phyloP scores from a whole-genome alignment of 2,888 invertebrate genomes.

The Formica aserva region DNA sequence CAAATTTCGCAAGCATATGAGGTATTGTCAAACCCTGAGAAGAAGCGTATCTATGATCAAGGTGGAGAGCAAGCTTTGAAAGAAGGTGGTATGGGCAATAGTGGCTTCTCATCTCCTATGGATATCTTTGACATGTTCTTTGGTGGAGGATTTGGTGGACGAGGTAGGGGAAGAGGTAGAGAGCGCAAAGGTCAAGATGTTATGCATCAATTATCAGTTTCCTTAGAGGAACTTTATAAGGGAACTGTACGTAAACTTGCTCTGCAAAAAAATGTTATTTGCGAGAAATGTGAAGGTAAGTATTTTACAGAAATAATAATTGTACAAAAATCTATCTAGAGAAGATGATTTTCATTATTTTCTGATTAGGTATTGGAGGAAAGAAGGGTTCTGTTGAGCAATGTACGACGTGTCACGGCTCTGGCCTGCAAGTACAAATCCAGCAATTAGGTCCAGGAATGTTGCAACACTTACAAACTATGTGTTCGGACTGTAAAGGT shows the following conservation, averaged over 20 bases:
- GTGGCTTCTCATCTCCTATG: constrained; percentile 96
- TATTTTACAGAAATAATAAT: constrained; percentile 4
- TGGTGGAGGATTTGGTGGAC: constrained; percentile 90
- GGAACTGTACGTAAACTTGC: constrained; percentile 97
- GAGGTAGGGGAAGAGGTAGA: constrained; percentile 87
- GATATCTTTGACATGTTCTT: constrained; percentile 99
- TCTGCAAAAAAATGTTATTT: constrained; percentile 97
- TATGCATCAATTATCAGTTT: constrained; percentile 96
- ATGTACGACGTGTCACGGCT: constrained; percentile 95
- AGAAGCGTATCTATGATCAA: constrained; percentile 96
- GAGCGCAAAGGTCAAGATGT: constrained; percentile 96
- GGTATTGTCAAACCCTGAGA: constrained; percentile 97
- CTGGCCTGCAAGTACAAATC: constrained; percentile 93
- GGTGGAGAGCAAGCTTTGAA: constrained; percentile 98
- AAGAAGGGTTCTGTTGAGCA: constrained; percentile 96
- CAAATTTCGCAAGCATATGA: constrained; percentile 99
- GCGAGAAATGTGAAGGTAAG: constrained; percentile 96
- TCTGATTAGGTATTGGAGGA: constrained; percentile 91
- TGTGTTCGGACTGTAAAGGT: constrained; percentile 95
- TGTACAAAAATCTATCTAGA: neutral
- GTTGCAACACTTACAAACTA: constrained; percentile 96
- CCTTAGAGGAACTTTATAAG: constrained; percentile 97
- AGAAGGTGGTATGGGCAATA: constrained; percentile 93
- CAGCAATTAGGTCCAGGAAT: constrained; percentile 92
- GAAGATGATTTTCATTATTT: neutral